Conservation (phyloP, 2,888 invertebrate genomes). For the Phyto melanocephala region DNA sequence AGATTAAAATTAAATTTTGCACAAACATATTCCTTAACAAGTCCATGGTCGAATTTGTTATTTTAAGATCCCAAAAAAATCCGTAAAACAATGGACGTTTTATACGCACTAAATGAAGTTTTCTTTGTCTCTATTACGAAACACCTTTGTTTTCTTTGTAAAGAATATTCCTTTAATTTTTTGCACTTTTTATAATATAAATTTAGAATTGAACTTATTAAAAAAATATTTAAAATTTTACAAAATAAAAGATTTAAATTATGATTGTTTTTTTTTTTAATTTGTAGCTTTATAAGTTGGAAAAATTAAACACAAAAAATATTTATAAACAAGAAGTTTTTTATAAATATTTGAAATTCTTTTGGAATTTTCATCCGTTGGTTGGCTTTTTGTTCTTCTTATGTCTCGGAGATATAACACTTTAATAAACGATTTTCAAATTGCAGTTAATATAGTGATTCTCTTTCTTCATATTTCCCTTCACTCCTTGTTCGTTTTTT, state of each 20-base stretch:
- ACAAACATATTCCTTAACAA: constrained; percentile 76
- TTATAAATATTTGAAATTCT: constrained; percentile 54
- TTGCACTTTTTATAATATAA: not conserved
- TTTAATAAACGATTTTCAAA: constrained; percentile 57
- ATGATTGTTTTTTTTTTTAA: not conserved
- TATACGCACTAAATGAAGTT: not conserved
- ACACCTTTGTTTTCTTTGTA: constrained; percentile 26
- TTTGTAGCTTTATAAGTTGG: constrained; percentile 34
- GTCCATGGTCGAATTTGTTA: constrained; percentile 70
- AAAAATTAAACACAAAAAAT: constrained; percentile 65
- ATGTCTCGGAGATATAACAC: constrained; percentile 62
- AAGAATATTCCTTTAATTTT: not conserved
- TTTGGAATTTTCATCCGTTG: constrained; percentile 63
- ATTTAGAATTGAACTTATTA: not conserved
- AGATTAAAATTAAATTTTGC: constrained; percentile 78
- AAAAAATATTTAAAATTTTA: constrained; percentile 22
- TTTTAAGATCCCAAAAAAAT: constrained; percentile 1
- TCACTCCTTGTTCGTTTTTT: constrained; percentile 23
- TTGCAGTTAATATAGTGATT: constrained; percentile 28
- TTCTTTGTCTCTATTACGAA: constrained; percentile 43
- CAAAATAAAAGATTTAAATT: constrained; percentile 28
- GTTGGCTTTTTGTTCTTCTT: constrained; percentile 62
- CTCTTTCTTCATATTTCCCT: not conserved
- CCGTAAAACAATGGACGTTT: not conserved
- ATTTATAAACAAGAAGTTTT: constrained; percentile 65